These are phyloP conservation scores for Caenorhabditis sp. DNA, from an alignment of 2,888 invertebrate genomes.

Conservation along the genomic window DNA sequence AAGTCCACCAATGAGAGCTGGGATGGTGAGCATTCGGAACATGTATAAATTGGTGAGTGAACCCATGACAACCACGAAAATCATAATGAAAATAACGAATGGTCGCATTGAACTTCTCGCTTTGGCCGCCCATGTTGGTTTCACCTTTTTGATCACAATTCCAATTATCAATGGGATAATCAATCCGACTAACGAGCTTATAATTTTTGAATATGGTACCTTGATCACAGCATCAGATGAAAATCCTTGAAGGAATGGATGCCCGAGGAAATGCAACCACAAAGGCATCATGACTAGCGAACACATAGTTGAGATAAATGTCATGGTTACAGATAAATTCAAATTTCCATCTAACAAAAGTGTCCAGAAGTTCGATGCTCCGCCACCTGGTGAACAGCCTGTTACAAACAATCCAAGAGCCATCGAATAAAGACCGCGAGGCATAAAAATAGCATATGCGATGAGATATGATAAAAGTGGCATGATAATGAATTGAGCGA, in stretches of 20 bases:
- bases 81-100: constrained; percentile 72
- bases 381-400: constrained; percentile 75
- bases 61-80: constrained; percentile 73
- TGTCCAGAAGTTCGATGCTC: constrained; percentile 95
- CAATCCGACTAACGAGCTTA: constrained; percentile 72
- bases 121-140: constrained; percentile 70
- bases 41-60: constrained; percentile 73
- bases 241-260: constrained; percentile 66
- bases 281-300: constrained; percentile 79
- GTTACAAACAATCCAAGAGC: constrained; percentile 71
- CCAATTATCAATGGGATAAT: constrained; percentile 74
- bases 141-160: constrained; percentile 72
- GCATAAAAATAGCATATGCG: constrained; percentile 61
- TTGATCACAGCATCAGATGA: constrained; percentile 45
- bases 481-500: constrained; percentile 75
- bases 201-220: constrained; percentile 42
- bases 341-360: constrained; percentile 89
- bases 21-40: constrained; percentile 72
- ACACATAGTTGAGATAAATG: constrained; percentile 85
- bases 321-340: constrained; percentile 92
- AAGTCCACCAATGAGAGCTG: constrained; percentile 71
- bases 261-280: constrained; percentile 74
- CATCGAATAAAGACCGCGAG: constrained; percentile 61
- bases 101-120: constrained; percentile 71
- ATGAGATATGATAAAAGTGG: constrained; percentile 72